phyloP scores from a whole-genome alignment of 1,140 invertebrate species.

The Semibalanus balanoides region DNA sequence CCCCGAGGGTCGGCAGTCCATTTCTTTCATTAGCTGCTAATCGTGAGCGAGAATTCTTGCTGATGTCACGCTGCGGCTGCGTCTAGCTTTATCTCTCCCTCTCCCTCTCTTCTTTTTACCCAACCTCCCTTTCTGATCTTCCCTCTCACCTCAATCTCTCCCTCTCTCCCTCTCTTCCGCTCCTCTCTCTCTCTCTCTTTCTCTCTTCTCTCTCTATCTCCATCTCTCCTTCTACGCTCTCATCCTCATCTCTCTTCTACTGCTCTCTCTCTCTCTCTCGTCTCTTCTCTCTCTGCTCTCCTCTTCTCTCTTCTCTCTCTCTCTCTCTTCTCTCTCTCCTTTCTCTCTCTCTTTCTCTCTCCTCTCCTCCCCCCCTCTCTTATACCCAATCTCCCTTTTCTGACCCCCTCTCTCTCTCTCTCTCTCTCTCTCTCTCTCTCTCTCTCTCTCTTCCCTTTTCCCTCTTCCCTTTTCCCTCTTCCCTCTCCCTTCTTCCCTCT shows the following conservation, averaged over 20 bases:
- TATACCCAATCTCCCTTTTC: too few relatives aligned
- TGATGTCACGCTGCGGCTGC: not conserved
- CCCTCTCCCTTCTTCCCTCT: too few relatives aligned
- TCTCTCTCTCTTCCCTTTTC: not conserved
- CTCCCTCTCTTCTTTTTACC: too few relatives aligned
- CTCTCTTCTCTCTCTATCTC: not conserved
- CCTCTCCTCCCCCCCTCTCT: not conserved
- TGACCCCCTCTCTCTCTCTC: not conserved
- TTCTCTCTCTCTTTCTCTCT: not conserved
- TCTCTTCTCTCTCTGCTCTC: not conserved
- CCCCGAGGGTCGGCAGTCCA: not conserved
- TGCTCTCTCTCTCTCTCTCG: not conserved
- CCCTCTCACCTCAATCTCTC: too few relatives aligned
- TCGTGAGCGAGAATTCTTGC: not conserved
- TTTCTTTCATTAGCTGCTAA: not conserved
- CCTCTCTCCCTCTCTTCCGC: too few relatives aligned
- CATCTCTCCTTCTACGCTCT: not conserved
- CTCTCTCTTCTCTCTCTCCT: not conserved
- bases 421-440: not conserved
- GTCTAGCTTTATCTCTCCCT: too few relatives aligned
- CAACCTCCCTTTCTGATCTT: too few relatives aligned
- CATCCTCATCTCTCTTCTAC: not conserved
- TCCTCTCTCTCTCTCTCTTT: not conserved
- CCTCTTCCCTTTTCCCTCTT: too few relatives aligned
- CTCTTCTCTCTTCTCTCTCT: not conserved